Base-by-base conservation (phyloP, 2,888 invertebrate genomes). In the Epirrita christyi region DNA sequence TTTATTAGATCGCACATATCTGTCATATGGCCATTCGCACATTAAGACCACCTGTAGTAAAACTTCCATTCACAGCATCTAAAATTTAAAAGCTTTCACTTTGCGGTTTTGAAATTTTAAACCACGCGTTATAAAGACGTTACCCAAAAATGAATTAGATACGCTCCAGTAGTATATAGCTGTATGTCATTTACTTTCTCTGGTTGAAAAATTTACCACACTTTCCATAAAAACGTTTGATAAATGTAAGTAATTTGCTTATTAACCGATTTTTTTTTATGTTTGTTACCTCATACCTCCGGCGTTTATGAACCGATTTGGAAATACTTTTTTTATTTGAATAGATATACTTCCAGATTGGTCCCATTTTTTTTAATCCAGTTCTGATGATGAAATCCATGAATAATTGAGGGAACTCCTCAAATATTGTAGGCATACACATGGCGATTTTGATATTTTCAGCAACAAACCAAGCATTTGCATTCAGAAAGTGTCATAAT, bases 51-150 rank as follows among this genome's bases (percentile, higher is more conserved):
- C 68, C 57, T 74, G 69, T 64, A 51, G 52, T 66, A 69, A 72
- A 64, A 66, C 36, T 48, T 50, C 54, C 67, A 75, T 72, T 75
- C 65, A 61, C 53, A 43, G 42, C 50, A 44, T 51, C 51, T 63
- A 58, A 65, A 64, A 46, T 48, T 47, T 70, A 36, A 62, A 68
- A 64, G 72, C 83, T 84, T 83, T 86, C 85, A 75, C 83, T 78
- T 66, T 76, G 83, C 64, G 83, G 84, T 83, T 80, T 66, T 63
- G 76, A 81, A 80, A 84, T 74, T 76, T 77, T 67, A 80, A 80
- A 75, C 76, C 76, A 75, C 71, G 71, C 75, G 73, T 81, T 78
- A 78, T 78, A 81, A 75, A 75, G 67, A 78, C 68, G 76, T 81
- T 73, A 71, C 65, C n/a, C 65, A 8, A 66, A 21, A 21, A 21